Conservation (phyloP, 2,797 vertebrate genomes). For the Spheniscus humboldti region DNA sequence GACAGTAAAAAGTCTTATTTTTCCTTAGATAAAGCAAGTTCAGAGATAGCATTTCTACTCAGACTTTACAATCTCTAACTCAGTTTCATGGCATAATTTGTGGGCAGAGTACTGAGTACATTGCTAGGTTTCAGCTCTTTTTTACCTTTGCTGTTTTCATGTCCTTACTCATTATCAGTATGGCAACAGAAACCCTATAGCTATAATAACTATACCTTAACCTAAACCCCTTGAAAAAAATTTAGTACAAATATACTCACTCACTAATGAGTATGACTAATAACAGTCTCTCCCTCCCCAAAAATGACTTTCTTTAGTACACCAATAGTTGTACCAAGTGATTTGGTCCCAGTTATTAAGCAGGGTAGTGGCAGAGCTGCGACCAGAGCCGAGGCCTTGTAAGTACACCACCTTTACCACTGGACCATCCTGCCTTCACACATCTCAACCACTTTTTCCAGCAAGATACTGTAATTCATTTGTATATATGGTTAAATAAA, state of each 20-base stretch:
- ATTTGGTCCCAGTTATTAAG: neutral
- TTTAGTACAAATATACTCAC: neutral
- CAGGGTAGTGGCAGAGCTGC: neutral
- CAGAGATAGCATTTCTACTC: neutral
- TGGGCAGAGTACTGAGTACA: neutral
- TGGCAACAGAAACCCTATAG: neutral
- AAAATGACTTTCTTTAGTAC: neutral
- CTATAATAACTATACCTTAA: neutral
- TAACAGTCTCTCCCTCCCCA: neutral
- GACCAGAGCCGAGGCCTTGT: neutral
- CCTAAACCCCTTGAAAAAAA: neutral
- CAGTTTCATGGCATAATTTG: neutral
- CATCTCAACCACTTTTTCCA: neutral
- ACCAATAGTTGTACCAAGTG: neutral
- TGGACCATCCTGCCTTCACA: neutral
- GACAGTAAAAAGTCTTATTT: neutral
- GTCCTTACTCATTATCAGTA: neutral
- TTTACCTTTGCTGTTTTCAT: neutral
- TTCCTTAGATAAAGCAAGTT: neutral
- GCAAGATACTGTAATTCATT: neutral
- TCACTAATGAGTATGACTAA: neutral
- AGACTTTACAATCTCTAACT: neutral
- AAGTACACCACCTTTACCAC: neutral
- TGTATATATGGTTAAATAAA: neutral
- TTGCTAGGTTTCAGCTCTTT: neutral